Conservation (phyloP, 1,140 invertebrate genomes). For the Achatina immaculata region DNA sequence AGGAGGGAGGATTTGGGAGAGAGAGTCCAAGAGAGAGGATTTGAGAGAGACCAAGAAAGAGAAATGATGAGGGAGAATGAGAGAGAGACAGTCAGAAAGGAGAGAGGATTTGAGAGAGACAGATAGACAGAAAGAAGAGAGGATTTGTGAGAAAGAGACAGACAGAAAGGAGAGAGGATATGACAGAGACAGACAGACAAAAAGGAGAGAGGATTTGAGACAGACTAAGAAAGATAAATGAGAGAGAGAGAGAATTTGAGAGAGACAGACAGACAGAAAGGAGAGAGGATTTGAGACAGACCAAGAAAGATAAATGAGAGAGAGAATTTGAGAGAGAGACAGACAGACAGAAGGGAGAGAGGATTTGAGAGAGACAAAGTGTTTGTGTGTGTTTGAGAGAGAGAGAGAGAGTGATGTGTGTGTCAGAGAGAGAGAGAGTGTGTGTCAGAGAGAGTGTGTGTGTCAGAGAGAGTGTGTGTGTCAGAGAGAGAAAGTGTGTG, state of each 20-base stretch:
- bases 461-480: no score
- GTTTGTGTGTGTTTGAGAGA: background rate
- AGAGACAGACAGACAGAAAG: background rate
- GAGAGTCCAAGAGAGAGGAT: background rate
- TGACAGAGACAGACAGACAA: background rate
- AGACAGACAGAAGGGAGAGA: background rate
- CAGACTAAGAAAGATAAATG: background rate
- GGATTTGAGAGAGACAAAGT: background rate
- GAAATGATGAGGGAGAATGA: background rate
- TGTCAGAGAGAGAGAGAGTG: no score
- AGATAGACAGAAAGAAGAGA: background rate
- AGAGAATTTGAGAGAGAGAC: background rate
- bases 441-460: no score
- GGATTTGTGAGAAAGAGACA: background rate
- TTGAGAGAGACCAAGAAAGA: background rate
- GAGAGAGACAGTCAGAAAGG: background rate
- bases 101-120: background rate
- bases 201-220: background rate
- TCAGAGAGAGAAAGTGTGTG: no score
- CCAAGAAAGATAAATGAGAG: slow-evolving; percentile 1
- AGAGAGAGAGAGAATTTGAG: background rate
- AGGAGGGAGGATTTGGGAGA: background rate
- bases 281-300: background rate
- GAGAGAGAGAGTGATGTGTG: no score
- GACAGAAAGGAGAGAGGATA: background rate